These are phyloP conservation scores for Macrosteles quadrilineatus DNA, from an alignment of 1,140 invertebrate genomes.

Conservation along the genomic window DNA sequence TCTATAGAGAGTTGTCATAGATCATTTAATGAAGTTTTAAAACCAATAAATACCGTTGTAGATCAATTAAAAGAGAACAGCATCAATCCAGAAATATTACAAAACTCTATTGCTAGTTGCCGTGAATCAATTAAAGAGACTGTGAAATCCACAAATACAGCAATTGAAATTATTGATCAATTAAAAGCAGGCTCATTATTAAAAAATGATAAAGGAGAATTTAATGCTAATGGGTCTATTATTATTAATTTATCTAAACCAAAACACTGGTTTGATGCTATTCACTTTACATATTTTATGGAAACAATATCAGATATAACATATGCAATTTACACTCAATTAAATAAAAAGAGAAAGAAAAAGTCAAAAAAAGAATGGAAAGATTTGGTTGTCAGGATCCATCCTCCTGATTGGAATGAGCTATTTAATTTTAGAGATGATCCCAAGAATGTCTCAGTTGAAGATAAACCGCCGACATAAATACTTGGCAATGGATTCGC, in stretches of 20 bases:
- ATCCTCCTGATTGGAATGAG: not conserved
- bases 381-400: not conserved
- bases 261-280: not conserved
- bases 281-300: not conserved
- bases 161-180: too few relatives aligned
- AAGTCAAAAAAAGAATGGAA: not conserved
- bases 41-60: not conserved
- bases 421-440: not conserved
- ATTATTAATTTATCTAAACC: not conserved
- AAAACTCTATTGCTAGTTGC: too few relatives aligned
- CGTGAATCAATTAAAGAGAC: too few relatives aligned
- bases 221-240: not conserved
- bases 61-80: too few relatives aligned
- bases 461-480: not conserved
- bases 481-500: not conserved
- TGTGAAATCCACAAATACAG: not conserved
- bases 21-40: not conserved
- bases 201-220: not conserved
- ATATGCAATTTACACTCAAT: not conserved
- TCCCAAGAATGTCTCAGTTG: not conserved
- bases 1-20: not conserved
- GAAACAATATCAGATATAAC: not conserved
- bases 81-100: too few relatives aligned
- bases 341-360: not conserved
- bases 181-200: not conserved